Conservation (phyloP, 2,797 vertebrate genomes). For the Molossus molossus region DNA sequence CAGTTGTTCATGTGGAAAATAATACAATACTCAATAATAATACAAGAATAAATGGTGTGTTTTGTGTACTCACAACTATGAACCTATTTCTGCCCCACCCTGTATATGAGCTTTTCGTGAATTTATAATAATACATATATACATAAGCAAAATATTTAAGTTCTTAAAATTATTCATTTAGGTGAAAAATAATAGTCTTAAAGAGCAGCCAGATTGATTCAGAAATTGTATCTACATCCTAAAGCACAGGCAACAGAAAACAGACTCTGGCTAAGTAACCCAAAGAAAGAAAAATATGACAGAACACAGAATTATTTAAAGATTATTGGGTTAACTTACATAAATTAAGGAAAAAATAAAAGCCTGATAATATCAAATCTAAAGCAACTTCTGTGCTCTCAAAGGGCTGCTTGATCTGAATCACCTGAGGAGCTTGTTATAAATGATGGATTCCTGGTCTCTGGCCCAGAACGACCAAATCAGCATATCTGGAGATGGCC, state of each 20-base stretch:
- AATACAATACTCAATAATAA: not conserved
- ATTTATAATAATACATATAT: not conserved
- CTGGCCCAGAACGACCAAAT: not conserved
- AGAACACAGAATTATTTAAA: not conserved
- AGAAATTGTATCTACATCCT: not conserved
- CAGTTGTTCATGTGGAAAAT: not conserved
- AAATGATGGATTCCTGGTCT: not conserved
- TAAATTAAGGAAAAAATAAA: not conserved
- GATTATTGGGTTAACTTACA: not conserved
- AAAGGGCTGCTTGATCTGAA: not conserved
- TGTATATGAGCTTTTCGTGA: not conserved
- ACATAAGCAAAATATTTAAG: not conserved
- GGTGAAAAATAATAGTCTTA: not conserved
- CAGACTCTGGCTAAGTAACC: not conserved
- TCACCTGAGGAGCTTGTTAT: not conserved
- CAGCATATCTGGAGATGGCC: not conserved
- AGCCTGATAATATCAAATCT: not conserved
- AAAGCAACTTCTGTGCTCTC: not conserved
- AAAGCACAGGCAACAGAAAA: slow-evolving; percentile 3
- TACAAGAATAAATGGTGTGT: not conserved
- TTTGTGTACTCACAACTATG: not conserved
- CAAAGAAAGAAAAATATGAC: not conserved
- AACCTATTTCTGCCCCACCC: not conserved
- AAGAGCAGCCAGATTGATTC: not conserved
- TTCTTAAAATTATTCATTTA: not conserved